phyloP scores from a whole-genome alignment of 2,888 invertebrate genomes.

The Netelia melanura region DNA sequence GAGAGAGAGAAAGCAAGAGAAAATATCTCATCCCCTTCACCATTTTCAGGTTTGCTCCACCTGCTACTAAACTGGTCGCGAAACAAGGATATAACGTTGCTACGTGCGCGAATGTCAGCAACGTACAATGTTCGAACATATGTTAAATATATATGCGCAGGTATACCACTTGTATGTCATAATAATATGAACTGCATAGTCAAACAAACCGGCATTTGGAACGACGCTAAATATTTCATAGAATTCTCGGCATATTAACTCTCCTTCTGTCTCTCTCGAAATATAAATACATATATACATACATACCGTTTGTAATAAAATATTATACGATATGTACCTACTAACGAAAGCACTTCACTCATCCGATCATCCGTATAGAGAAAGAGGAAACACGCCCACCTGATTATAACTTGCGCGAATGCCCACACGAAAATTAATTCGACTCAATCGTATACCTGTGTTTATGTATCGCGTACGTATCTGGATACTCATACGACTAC shows the following conservation, averaged over 20 bases:
- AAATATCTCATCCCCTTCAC: conserved; percentile 6
- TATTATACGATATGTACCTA: conserved; percentile 10
- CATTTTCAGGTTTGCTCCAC: conserved; percentile 9
- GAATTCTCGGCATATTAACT: no score
- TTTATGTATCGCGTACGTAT: neutral
- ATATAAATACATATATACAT: neutral
- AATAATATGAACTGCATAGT: neutral
- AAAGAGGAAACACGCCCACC: conserved; percentile 23
- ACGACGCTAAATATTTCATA: neutral
- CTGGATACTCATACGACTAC: neutral
- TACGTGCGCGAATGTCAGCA: conserved; percentile 14
- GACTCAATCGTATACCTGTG: neutral
- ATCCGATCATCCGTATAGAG: neutral
- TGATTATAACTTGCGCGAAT: conserved; percentile 19
- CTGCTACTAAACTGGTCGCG: neutral
- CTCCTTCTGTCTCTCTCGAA: no score
- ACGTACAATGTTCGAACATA: conserved; percentile 19
- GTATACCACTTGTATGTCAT: neutral
- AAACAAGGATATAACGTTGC: neutral
- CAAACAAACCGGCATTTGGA: neutral
- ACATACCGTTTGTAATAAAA: conserved; percentile 4
- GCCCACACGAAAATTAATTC: conserved; percentile 8
- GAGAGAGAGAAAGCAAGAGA: neutral
- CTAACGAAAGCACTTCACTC: conserved; percentile 17
- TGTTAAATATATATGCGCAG: neutral